Conservation (phyloP, 2,888 invertebrate genomes). For the Oconnorella tubifera region DNA sequence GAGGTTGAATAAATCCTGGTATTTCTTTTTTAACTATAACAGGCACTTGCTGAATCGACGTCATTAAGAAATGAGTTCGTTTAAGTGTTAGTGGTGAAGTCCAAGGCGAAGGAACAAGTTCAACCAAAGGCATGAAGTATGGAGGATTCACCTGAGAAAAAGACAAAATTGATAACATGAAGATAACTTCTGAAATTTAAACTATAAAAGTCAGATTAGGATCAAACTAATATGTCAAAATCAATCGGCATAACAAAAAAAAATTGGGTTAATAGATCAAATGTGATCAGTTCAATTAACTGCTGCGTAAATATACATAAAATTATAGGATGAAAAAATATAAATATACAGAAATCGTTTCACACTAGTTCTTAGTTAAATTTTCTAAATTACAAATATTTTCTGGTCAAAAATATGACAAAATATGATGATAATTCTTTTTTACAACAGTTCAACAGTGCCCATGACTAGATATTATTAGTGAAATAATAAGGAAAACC, state of each 20-base stretch:
- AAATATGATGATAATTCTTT: too few species aligned
- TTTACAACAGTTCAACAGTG: too few species aligned
- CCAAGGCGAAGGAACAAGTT: conserved; percentile 90
- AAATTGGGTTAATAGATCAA: too few species aligned
- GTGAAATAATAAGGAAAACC: too few species aligned
- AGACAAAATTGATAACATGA: background rate
- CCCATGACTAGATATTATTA: too few species aligned
- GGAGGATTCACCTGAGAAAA: conserved; percentile 87
- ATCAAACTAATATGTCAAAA: background rate
- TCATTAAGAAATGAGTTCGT: conserved; percentile 73
- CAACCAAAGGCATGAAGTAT: conserved; percentile 87
- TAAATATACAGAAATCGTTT: too few species aligned
- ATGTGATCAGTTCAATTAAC: too few species aligned
- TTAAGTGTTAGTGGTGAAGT: conserved; percentile 73
- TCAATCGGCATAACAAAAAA: background rate
- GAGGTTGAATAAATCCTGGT: conserved; percentile 21
- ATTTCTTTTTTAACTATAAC: conserved; percentile 73
- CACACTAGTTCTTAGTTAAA: too few species aligned
- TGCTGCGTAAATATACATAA: too few species aligned
- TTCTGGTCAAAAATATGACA: too few species aligned
- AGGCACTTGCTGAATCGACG: conserved; percentile 83
- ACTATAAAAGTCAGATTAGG: background rate
- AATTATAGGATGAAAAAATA: too few species aligned
- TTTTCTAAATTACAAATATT: too few species aligned
- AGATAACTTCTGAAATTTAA: background rate